Base-by-base conservation (phyloP, 2,888 invertebrate species). In the Galeruca laticollis region DNA sequence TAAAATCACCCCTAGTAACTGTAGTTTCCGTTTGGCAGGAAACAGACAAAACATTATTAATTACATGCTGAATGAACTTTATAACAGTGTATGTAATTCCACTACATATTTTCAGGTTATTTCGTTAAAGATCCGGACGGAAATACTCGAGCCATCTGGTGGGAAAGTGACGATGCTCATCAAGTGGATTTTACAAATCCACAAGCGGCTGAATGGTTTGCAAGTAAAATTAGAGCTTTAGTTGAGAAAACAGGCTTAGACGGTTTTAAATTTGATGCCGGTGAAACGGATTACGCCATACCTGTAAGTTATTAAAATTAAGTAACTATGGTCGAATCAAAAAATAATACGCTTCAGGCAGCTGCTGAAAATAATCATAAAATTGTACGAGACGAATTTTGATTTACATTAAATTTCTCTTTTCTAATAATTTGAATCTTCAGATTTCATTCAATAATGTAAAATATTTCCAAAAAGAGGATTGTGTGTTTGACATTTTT, bases 261-360 rank as follows among this genome's bases (percentile, higher is more conserved):
- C 78, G 90, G 91, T 70, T 90, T 93, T 75, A 94, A 94, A 85
- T 94, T 95, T 78, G 94, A 95, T 79, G 94, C 94, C 52, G 95
- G 94, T 31, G 94, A 94, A 83, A 87, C 88, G 0, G 89, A 90
- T 76, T 93, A 90, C 89, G 85, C 90, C 52, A 92, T 92, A 40
- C 88, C 89, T 83, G 87, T 90, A 75, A 79, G 66, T 56, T 11
- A 8, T 49, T 33, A 31, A 26, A 52, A n/a, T 52, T 26, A 31
- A 52, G 2, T 21, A 52, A 31, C 26, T 11, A 1, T 21, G 10
- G 51, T 51, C 26, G 13, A 13, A 47, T 47, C n/a, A 54, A 31
- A 26, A 26, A 13, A 26, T 26, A 5, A 31, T 26, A n/a, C n/a
- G n/a, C n/a, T n/a, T n/a, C n/a, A n/a, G n/a, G n/a, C n/a, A n/a